Conservation (phyloP, 1,140 invertebrate genomes). For the Amyelois transitella region DNA sequence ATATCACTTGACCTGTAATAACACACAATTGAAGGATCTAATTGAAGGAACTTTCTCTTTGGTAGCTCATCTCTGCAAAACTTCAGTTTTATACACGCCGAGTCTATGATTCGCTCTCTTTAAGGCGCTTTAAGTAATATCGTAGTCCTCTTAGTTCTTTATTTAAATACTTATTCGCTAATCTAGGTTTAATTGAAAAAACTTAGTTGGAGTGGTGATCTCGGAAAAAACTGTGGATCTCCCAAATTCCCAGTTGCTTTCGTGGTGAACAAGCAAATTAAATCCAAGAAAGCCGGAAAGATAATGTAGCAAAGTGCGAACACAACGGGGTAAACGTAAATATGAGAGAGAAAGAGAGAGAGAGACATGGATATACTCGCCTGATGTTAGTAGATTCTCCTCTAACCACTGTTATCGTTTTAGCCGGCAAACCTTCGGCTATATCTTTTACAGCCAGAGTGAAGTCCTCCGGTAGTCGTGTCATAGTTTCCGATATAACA, state of each 20-base stretch:
- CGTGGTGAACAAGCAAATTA: background rate
- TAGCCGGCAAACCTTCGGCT: slow-evolving; percentile 41
- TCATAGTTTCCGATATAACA: slow-evolving; percentile 27
- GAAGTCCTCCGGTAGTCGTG: slow-evolving; percentile 39
- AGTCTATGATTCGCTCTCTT: too few species aligned
- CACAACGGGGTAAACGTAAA: background rate
- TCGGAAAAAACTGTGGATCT: too few species aligned
- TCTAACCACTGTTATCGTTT: slow-evolving; percentile 46
- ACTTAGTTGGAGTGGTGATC: too few species aligned
- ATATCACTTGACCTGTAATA: slow-evolving; percentile 39
- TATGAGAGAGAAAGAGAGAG: too few species aligned
- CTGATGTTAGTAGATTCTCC: slow-evolving; percentile 52
- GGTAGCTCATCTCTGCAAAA: too few species aligned
- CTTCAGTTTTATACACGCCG: too few species aligned
- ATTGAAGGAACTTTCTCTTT: too few species aligned
- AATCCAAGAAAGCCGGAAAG: too few species aligned
- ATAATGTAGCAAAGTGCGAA: background rate
- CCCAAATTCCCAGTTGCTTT: background rate
- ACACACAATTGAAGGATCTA: background rate
- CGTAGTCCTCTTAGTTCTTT: too few species aligned
- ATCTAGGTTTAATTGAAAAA: too few species aligned
- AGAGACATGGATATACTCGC: slow-evolving; percentile 28
- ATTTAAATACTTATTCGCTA: too few species aligned
- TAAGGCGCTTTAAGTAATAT: too few species aligned
- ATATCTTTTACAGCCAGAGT: slow-evolving; percentile 48